Evolutionary conservation across 1,140 invertebrate species (phyloP).

Genomic region (Melipona quadrifasciata): DNA sequence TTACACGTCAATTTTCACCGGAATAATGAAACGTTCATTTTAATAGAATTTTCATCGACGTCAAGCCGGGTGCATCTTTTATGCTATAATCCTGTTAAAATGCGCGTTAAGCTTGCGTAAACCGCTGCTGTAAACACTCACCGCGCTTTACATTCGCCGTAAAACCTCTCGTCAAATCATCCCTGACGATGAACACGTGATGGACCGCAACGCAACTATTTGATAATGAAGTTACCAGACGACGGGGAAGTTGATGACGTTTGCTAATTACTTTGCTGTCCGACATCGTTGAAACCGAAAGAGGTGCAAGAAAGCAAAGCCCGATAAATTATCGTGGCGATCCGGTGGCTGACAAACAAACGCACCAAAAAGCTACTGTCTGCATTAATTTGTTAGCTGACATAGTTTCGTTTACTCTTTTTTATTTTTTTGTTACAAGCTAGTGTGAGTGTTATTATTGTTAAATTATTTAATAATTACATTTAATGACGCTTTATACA

Average conservation of each 20-base stretch:
- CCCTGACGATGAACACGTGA: not conserved
- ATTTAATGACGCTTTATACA: no score
- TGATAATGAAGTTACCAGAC: not conserved
- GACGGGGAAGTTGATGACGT: not conserved
- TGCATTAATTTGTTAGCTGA: no score
- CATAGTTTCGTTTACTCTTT: no score
- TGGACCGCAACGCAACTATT: not conserved
- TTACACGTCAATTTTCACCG: not conserved
- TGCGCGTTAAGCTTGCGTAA: not conserved
- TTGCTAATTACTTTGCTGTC: not conserved
- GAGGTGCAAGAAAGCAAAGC: not conserved
- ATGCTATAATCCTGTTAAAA: not conserved
- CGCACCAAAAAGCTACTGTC: no score
- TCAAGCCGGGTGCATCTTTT: not conserved
- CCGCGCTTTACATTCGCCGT: not conserved
- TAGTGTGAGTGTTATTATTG: no score
- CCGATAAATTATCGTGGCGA: not conserved
- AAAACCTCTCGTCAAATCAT: not conserved
- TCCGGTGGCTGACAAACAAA: no score
- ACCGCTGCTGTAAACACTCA: not conserved
- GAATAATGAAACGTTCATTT: not conserved
- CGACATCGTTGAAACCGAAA: not conserved
- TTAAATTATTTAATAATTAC: no score
- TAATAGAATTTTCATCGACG: not conserved
- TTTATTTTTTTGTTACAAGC: no score